A percentile compares a stretch with the other conserved stretches of the same genome.
Evolutionary conservation across 2,797 vertebrate genomes (phyloP).

Genomic region (Salmo trutta): DNA sequence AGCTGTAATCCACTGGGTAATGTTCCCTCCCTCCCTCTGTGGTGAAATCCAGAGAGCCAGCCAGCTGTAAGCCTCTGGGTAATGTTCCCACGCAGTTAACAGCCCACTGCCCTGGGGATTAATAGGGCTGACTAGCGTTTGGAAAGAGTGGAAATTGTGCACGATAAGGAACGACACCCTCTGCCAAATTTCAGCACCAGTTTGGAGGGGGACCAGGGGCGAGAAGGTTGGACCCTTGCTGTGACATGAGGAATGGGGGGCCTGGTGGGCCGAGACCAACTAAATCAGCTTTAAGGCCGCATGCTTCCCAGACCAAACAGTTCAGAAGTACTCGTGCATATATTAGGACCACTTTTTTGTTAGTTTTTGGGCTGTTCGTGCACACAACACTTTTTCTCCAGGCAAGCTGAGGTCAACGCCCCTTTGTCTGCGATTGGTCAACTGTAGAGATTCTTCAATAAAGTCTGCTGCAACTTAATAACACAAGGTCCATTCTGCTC

Average conservation of each 20-base stretch:
- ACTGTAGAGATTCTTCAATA: too few species aligned
- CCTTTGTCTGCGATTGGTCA: too few species aligned
- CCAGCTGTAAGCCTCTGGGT: constrained; percentile 1
- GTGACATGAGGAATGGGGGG: not conserved
- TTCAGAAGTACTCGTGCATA: too few species aligned
- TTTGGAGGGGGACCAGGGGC: not conserved
- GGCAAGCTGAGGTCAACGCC: too few species aligned
- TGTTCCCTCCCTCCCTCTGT: not conserved
- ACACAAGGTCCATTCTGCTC: not conserved
- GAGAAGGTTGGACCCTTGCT: not conserved
- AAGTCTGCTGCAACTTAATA: not conserved
- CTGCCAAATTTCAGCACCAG: not conserved
- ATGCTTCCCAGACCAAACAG: too few species aligned
- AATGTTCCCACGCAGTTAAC: constrained; percentile 3
- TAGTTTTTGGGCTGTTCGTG: too few species aligned
- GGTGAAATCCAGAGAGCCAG: not conserved
- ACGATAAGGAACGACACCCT: not conserved
- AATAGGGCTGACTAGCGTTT: not conserved
- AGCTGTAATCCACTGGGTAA: not conserved
- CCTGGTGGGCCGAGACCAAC: not conserved
- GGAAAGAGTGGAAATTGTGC: not conserved
- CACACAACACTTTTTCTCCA: too few species aligned
- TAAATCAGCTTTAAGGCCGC: not conserved
- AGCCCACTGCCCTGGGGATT: not conserved
- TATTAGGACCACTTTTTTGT: too few species aligned